A percentile compares a stretch with the other conserved stretches of the same genome.
Evolutionary conservation across 1,140 invertebrate genomes (phyloP).

Genomic region (Archivesica marissinica): DNA sequence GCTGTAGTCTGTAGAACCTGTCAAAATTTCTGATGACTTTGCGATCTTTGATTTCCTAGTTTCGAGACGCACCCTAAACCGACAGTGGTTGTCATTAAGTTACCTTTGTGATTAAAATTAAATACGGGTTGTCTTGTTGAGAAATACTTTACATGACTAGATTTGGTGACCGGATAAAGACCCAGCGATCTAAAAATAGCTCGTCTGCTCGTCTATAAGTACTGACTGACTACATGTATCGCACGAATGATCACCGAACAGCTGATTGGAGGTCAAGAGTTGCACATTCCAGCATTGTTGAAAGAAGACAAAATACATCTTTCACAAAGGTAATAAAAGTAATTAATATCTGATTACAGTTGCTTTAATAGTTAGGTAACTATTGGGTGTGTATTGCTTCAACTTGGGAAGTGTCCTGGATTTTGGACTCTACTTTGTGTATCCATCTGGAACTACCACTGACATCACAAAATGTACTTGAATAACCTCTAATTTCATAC

Average conservation of each 20-base stretch:
- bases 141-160: slow-evolving; percentile 11
- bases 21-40: slow-evolving; percentile 58
- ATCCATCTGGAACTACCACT: slow-evolving; percentile 26
- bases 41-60: slow-evolving; percentile 3
- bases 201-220: slow-evolving; percentile 6
- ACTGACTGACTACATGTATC: no score
- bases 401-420: slow-evolving; percentile 7
- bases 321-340: background rate
- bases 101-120: background rate
- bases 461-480: slow-evolving; percentile 30
- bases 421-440: slow-evolving; percentile 47
- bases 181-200: slow-evolving; percentile 54
- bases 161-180: slow-evolving; percentile 55
- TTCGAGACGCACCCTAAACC: no score
- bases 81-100: background rate
- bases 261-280: slow-evolving; percentile 59
- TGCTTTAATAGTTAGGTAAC: background rate
- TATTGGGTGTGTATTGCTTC: background rate
- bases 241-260: slow-evolving; percentile 45
- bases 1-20: background rate
- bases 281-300: slow-evolving; percentile 2
- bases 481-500: slow-evolving; percentile 5
- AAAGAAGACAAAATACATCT: background rate
- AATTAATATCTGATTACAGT: no score
- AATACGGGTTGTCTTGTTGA: background rate